phyloP scores from a whole-genome alignment of 1,140 invertebrate species.

The Conopomorpha cramerella region DNA sequence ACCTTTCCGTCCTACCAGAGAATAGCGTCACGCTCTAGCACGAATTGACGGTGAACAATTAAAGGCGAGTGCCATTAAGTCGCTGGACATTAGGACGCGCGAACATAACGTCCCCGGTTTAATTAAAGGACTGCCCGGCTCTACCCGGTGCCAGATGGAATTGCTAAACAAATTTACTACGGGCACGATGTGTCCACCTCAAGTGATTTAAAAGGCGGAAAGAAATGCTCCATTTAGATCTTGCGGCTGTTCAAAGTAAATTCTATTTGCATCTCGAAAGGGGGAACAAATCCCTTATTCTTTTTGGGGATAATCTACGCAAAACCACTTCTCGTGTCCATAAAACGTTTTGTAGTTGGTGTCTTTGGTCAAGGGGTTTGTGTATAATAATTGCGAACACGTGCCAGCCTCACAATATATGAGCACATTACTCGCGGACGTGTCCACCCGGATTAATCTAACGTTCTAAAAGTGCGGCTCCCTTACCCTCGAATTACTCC shows the following conservation, averaged over 20 bases:
- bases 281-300: too few relatives aligned
- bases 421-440: slow-evolving; percentile 50
- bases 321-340: too few relatives aligned
- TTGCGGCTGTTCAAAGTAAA: too few relatives aligned
- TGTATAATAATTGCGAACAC: slow-evolving; percentile 42
- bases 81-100: slow-evolving; percentile 48
- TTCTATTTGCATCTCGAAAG: too few relatives aligned
- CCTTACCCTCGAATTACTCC: too few relatives aligned
- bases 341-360: too few relatives aligned
- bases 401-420: slow-evolving; percentile 48
- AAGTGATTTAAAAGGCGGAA: slow-evolving; percentile 59
- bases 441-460: slow-evolving; percentile 47
- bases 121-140: slow-evolving; percentile 55
- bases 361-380: slow-evolving; percentile 2
- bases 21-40: slow-evolving; percentile 16
- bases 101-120: slow-evolving; percentile 48
- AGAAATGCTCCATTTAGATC: slow-evolving; percentile 48
- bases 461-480: slow-evolving; percentile 32
- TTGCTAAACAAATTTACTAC: slow-evolving; percentile 58
- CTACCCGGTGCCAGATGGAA: slow-evolving; percentile 37
- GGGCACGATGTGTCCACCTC: slow-evolving; percentile 54
- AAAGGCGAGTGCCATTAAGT: slow-evolving; percentile 38
- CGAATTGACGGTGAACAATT: slow-evolving; percentile 51
- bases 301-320: too few relatives aligned
- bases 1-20: too few relatives aligned